Evolutionary conservation across 1,140 invertebrate species (phyloP).

Genomic region (Ylistrum balloti): DNA sequence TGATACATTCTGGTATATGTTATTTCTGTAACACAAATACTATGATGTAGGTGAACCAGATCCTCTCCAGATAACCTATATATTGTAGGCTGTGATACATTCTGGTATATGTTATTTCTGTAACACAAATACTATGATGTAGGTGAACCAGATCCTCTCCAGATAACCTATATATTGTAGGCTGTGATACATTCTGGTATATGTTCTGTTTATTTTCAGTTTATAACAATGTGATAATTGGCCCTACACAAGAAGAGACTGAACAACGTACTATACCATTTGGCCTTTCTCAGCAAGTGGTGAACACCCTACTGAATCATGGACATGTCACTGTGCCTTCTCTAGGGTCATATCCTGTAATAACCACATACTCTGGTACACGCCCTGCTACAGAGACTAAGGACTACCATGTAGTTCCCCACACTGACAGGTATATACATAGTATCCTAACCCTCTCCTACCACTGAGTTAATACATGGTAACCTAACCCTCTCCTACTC

Average conservation of each 20-base stretch:
- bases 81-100: too few species aligned
- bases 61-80: too few species aligned
- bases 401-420: slow-evolving; percentile 68
- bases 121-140: too few species aligned
- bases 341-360: slow-evolving; percentile 51
- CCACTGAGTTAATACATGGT: too few species aligned
- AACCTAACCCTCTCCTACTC: too few species aligned
- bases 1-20: too few species aligned
- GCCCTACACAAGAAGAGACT: slow-evolving; percentile 71
- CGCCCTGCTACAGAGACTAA: slow-evolving; percentile 72
- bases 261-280: slow-evolving; percentile 42
- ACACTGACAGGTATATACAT: slow-evolving; percentile 62
- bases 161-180: too few species aligned
- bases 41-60: too few species aligned
- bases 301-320: slow-evolving; percentile 44
- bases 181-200: background rate
- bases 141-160: too few species aligned
- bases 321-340: slow-evolving; percentile 54
- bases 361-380: slow-evolving; percentile 66
- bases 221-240: slow-evolving; percentile 68
- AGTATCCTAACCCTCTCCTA: too few species aligned
- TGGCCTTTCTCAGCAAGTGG: slow-evolving; percentile 50
- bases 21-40: too few species aligned
- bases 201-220: slow-evolving; percentile 60
- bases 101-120: too few species aligned